Evolutionary conservation across 2,888 invertebrate species (phyloP).

Genomic region (Limnephilus lunatus): DNA sequence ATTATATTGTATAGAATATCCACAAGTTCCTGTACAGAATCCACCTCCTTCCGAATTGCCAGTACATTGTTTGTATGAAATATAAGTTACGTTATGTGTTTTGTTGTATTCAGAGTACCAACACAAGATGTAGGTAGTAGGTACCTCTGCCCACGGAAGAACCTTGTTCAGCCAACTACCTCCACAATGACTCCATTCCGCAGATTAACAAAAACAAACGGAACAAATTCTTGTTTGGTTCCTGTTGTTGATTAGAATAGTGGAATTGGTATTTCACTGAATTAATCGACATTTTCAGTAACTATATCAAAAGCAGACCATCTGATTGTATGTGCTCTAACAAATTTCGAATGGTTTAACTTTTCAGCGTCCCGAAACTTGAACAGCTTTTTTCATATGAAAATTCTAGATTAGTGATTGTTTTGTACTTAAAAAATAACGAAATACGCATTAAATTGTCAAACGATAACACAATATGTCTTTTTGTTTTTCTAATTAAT

Average conservation of each 20-base stretch:
- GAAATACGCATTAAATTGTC: too few species aligned
- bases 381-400: too few species aligned
- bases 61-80: not conserved
- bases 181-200: not conserved
- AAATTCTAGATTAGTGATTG: too few species aligned
- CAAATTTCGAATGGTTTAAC: not conserved
- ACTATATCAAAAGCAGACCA: not conserved
- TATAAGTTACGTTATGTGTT: not conserved
- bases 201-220: not conserved
- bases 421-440: too few species aligned
- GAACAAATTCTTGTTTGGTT: not conserved
- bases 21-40: not conserved
- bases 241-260: not conserved
- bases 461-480: not conserved
- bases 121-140: not conserved
- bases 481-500: not conserved
- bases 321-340: not conserved
- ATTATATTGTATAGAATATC: too few species aligned
- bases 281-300: not conserved
- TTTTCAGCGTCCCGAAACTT: not conserved
- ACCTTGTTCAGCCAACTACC: not conserved
- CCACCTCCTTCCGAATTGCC: not conserved
- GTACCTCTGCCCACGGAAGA: not conserved
- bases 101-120: not conserved
- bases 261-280: not conserved